phyloP scores from a whole-genome alignment of 1,140 invertebrate species.

The Monomorium pharaonis region DNA sequence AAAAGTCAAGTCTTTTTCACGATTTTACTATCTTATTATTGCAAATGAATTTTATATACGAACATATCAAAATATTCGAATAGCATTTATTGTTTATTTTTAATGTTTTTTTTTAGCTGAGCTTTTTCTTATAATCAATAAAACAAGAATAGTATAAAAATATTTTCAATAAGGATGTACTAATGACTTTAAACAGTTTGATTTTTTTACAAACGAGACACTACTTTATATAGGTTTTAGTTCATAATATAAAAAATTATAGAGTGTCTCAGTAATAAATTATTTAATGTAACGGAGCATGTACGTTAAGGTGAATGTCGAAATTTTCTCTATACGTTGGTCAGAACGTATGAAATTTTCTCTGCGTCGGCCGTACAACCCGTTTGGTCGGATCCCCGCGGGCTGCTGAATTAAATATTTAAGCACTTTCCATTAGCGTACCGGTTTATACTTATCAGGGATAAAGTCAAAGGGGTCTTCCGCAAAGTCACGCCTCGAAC shows the following conservation, averaged over 20 bases:
- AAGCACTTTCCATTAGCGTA: conserved; percentile 83
- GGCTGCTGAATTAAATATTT: conserved; percentile 81
- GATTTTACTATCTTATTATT: neutral
- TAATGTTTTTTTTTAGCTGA: neutral
- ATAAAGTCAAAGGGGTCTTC: conserved; percentile 82
- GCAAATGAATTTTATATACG: neutral
- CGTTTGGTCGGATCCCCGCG: conserved; percentile 62
- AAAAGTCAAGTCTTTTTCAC: neutral
- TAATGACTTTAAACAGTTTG: neutral
- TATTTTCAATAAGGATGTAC: neutral
- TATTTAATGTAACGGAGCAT: neutral
- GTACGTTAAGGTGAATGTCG: conserved; percentile 12
- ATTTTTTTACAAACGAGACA: neutral
- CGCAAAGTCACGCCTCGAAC: conserved; percentile 75
- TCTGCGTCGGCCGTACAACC: conserved; percentile 9
- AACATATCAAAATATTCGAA: neutral
- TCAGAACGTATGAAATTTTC: conserved; percentile 26
- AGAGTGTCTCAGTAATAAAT: neutral
- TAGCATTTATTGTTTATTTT: neutral
- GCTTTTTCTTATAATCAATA: neutral
- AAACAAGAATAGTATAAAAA: neutral
- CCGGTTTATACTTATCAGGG: conserved; percentile 82
- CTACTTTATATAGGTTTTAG: neutral
- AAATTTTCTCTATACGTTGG: conserved; percentile 36
- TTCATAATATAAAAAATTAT: neutral